Evolutionary conservation across 1,140 invertebrate species (phyloP), one percentile per base, ranked within the genome.

Genomic region (Cecropterus lyciades): DNA sequence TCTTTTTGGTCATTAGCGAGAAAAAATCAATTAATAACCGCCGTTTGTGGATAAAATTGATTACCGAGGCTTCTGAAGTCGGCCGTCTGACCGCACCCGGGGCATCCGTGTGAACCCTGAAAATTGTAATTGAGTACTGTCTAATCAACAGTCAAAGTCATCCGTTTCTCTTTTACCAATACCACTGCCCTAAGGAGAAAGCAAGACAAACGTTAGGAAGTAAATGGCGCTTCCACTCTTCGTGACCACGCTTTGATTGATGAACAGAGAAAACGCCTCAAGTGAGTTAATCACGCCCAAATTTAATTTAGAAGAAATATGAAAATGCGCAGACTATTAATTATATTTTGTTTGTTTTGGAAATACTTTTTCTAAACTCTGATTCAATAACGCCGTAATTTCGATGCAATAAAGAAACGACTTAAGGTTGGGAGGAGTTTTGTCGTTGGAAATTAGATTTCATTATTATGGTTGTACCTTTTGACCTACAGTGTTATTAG

Each of bases 181-280:
- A 43, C n/a, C 13, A 14, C 63, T 55, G n/a, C n/a, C 16, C 27
- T 13, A 69, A 48, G 56, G 69, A 65, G 60, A 24, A 66, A 83
- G 70, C 79, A 79, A 75, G 81, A 87, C 20, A 51, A 37, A 48
- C 24, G 63, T 72, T 82, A 88, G 82, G 79, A 85, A 87, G 78
- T 86, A 84, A 87, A 80, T 85, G 70, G 75, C 79, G 70, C 80
- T 82, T 86, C 78, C 75, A 82, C 74, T 82, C 70, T 78, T 84
- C 73, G 77, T 79, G 80, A 76, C 79, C 72, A 79, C 70, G 72
- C 59, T 77, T 85, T 90, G 89, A 92, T 92, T 92, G 86, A 92
- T 92, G 87, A 85, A 91, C 86, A 89, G 79, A 85, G 87, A 90
- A 89, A 89, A 90, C 87, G 87, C 89, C 89, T 91, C 84, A 79